Conservation (phyloP, 1,140 invertebrate species). For the Bombus haemorrhoidalis region DNA sequence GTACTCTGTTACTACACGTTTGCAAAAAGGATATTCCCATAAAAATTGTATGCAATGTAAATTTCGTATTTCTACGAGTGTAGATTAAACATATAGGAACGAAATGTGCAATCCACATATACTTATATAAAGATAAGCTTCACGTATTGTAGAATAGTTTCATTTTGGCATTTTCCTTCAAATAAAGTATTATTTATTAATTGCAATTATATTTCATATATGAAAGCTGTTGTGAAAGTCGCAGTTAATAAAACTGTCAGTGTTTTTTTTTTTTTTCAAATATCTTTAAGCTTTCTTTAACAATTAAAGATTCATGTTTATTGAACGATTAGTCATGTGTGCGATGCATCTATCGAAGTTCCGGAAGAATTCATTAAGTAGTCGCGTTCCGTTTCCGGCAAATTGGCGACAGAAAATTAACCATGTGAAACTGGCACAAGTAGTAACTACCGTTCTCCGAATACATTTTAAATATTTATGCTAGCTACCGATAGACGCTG, state of each 20-base stretch:
- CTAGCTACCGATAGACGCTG: conserved; percentile 28
- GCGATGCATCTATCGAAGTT: conserved; percentile 29
- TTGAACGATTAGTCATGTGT: not conserved
- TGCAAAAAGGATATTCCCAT: not conserved
- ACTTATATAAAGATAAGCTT: not conserved
- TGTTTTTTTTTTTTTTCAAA: no score
- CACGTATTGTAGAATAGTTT: not conserved
- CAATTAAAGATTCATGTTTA: conserved; percentile 17
- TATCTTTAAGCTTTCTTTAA: not conserved
- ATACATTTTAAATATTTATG: conserved; percentile 42
- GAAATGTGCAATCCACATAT: not conserved
- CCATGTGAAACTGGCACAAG: conserved; percentile 42
- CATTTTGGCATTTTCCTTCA: not conserved
- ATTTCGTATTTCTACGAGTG: not conserved
- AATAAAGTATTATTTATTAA: not conserved
- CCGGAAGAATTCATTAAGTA: conserved; percentile 48
- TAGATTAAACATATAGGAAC: not conserved
- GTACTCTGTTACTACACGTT: not conserved
- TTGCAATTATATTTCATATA: not conserved
- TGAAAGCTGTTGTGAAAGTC: not conserved
- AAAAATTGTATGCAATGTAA: not conserved
- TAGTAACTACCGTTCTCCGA: conserved; percentile 27
- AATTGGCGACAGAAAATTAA: conserved; percentile 48
- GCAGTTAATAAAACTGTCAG: not conserved
- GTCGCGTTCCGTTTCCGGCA: conserved; percentile 48